phyloP scores from a whole-genome alignment of 2,888 invertebrate species.

The Listrodromus nycthemerus region DNA sequence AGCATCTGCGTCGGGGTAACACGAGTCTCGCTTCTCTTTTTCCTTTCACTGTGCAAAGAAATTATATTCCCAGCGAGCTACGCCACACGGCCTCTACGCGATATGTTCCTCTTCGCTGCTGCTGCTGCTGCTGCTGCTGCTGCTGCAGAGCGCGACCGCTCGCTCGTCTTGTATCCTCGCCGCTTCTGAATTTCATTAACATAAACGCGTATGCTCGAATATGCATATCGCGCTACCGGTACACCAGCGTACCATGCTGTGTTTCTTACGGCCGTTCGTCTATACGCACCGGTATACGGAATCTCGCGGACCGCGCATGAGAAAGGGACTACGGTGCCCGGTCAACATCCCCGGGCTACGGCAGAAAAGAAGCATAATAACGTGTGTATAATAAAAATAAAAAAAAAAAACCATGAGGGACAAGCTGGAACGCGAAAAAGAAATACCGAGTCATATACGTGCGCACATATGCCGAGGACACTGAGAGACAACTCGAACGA shows the following conservation, averaged over 20 bases:
- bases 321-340: slow-evolving; percentile 19
- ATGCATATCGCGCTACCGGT: slow-evolving; percentile 68
- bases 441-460: not conserved
- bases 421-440: slow-evolving; percentile 11
- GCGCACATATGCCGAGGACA: not conserved
- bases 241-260: slow-evolving; percentile 61
- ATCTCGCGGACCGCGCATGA: slow-evolving; percentile 12
- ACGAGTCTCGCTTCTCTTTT: slow-evolving; percentile 53
- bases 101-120: slow-evolving; percentile 47
- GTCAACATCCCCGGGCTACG: slow-evolving; percentile 59
- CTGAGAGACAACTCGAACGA: not conserved
- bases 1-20: slow-evolving; percentile 64
- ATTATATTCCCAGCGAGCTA: slow-evolving; percentile 63
- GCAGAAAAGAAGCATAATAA: slow-evolving; percentile 23
- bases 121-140: slow-evolving; percentile 25
- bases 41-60: slow-evolving; percentile 37
- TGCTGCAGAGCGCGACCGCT: slow-evolving; percentile 48
- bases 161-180: slow-evolving; percentile 63
- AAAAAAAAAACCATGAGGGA: slow-evolving; percentile 25
- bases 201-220: slow-evolving; percentile 70
- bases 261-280: slow-evolving; percentile 52
- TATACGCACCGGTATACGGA: slow-evolving; percentile 31
- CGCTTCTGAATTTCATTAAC: slow-evolving; percentile 78
- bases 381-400: not conserved
- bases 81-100: slow-evolving; percentile 15